Percentiles rank a stretch among this genome's conserved stretches.
Evolutionary conservation across 2,888 invertebrate genomes (phyloP).

Genomic region (Pterostichus madidus): DNA sequence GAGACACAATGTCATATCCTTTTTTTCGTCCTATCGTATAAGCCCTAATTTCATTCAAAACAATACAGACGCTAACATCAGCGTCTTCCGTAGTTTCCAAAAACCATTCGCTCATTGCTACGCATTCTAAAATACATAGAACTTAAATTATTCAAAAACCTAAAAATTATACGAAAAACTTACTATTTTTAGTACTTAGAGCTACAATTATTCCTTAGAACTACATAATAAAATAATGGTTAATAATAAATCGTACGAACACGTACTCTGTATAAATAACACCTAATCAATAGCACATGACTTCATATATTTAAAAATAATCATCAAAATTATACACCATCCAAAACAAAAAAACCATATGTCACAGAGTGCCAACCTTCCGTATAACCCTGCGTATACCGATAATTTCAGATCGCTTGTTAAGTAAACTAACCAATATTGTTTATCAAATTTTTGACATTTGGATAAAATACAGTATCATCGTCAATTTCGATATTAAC

Average conservation of each 20-base stretch:
- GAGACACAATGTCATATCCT: constrained; percentile 65
- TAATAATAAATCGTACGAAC: no score
- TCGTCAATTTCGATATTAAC: neutral
- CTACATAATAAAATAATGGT: no score
- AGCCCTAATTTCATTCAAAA: constrained; percentile 1
- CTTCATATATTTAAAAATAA: no score
- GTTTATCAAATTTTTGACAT: constrained; percentile 37
- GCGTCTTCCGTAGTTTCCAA: constrained; percentile 29
- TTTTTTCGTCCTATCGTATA: constrained; percentile 66
- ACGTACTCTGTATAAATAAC: no score
- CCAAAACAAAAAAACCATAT: no score
- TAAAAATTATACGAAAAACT: no score
- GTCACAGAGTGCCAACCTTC: no score
- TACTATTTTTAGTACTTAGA: no score
- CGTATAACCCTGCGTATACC: neutral
- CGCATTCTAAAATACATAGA: neutral
- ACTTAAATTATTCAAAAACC: neutral
- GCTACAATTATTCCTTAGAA: no score
- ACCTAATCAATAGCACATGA: no score
- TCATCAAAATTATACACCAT: no score
- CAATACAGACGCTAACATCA: neutral
- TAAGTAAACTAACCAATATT: constrained; percentile 37
- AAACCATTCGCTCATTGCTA: constrained; percentile 26
- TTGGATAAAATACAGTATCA: neutral
- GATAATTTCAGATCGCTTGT: constrained; percentile 18